phyloP scores from a whole-genome alignment of 92 coral and sea anemone species.

The Palythoa caribaeorum region DNA sequence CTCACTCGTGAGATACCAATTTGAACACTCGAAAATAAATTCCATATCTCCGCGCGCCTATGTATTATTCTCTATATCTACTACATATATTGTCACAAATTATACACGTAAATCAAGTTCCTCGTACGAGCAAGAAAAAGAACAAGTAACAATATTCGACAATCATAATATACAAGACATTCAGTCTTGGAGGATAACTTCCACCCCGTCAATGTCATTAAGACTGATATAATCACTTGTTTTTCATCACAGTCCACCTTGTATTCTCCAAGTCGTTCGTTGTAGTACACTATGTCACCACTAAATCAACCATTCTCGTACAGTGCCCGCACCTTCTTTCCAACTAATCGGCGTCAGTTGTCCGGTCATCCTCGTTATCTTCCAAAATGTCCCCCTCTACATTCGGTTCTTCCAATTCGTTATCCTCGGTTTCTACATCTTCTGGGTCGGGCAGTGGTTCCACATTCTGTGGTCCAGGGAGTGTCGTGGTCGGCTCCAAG shows the following conservation, averaged over 20 bases:
- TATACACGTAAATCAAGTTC: no score
- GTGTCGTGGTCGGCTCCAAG: constrained; percentile 20
- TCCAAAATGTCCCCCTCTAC: constrained; percentile 6
- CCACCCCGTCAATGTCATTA: no score
- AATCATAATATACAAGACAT: not conserved
- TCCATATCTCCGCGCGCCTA: no score
- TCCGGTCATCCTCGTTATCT: not conserved
- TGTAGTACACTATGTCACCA: constrained; percentile 13
- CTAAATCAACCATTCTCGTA: constrained; percentile 9
- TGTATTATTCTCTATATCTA: no score
- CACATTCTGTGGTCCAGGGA: constrained; percentile 15
- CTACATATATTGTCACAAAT: no score
- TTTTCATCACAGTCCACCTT: no score
- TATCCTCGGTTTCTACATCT: constrained; percentile 20
- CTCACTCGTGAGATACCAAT: no score
- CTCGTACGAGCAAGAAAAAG: no score
- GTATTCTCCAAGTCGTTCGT: not conserved
- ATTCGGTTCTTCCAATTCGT: not conserved
- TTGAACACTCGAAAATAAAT: no score
- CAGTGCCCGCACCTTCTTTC: not conserved
- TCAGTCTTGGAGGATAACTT: no score
- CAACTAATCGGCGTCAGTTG: not conserved
- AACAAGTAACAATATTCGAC: not conserved
- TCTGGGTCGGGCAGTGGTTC: constrained; percentile 9
- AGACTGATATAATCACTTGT: no score